phyloP scores from a whole-genome alignment of 23 tunicate species.

The Phallusia fumigata region DNA sequence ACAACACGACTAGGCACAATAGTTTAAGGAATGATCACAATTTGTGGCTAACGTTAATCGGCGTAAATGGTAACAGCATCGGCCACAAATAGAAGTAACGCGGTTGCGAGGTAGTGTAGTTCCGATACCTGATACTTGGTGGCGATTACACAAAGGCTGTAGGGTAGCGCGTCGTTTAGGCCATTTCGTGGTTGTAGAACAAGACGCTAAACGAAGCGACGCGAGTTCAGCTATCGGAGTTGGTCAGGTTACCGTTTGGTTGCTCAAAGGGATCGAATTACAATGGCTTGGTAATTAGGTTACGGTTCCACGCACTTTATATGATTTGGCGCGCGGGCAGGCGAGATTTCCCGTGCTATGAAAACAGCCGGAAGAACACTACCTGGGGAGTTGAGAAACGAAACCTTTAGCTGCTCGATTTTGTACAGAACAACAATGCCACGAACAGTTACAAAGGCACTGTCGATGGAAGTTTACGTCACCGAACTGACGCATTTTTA shows the following conservation, averaged over 20 bases:
- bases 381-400: too few species aligned
- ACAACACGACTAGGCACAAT: not conserved
- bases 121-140: not conserved
- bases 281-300: not conserved
- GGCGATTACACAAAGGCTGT: not conserved
- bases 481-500: too few species aligned
- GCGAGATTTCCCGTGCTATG: too few species aligned
- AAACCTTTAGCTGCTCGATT: too few species aligned
- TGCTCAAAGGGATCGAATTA: not conserved
- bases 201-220: not conserved
- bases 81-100: not conserved
- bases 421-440: too few species aligned
- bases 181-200: not conserved
- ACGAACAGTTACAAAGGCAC: too few species aligned
- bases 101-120: not conserved
- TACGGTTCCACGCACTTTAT: not conserved
- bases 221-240: not conserved
- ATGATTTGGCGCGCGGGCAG: too few species aligned
- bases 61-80: not conserved
- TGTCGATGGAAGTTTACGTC: too few species aligned
- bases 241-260: not conserved
- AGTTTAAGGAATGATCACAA: not conserved
- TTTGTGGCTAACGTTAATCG: not conserved
- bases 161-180: not conserved
- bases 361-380: too few species aligned